Base-by-base conservation (phyloP, 2,888 invertebrate species). In the Apocheima hispidaria region DNA sequence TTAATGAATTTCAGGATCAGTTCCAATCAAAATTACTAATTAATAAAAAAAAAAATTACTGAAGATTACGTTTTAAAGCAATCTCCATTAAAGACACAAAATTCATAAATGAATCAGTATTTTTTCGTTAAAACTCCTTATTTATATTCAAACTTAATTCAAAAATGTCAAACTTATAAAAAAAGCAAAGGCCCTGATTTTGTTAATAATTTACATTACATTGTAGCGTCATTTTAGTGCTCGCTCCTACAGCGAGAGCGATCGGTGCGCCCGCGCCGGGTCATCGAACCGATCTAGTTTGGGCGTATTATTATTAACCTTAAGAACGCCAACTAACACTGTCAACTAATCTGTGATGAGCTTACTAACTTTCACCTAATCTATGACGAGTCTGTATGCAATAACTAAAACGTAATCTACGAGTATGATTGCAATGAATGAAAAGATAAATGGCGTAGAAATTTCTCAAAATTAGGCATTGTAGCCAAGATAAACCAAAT, bases 251-350 rank as follows among this genome's bases (percentile, higher is more conserved):
- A 21, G 41, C 78, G 84, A 84, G 84, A 84, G 81, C 81, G 79
- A 75, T 69, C 69, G 71, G 46, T 70, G 88, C 88, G 88, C 86
- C 81, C 84, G 84, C 84, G 82, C 83, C 79, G 86, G 91, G 90
- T 92, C 92, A 88, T 87, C 78, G 90, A 76, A 91, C 91, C 88
- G 91, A 78, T 92, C 92, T 92, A 92, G 91, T 92, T 92, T 91
- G 91, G 92, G 92, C 87, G 86, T 84, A 87, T 89, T 91, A 91
- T 90, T 91, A 91, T 92, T 90, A 92, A 87, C 38, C 88, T 85
- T 83, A 76, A 81, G 74, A 83, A 78, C 83, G 82, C 82, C 53
- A 54, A 61, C 82, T 52, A 54, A 61, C 58, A 12, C 56, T 63
- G 49, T 43, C 43, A 40, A 41, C 16, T 44, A 61, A 35, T 40